Conservation (phyloP, 2,797 vertebrate genomes). For the Micropoecilia bifurca region DNA sequence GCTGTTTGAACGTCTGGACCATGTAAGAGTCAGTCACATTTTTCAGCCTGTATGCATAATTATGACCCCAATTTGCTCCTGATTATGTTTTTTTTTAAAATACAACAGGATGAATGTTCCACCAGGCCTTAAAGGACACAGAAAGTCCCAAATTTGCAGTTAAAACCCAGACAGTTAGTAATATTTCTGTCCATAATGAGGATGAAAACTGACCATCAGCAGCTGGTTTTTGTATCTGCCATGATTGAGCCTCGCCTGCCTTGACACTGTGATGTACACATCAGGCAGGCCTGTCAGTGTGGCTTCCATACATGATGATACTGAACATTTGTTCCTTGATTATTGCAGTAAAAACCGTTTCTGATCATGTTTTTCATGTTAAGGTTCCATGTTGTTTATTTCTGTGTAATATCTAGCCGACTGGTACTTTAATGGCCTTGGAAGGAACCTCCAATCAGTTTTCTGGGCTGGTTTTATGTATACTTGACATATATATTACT, state of each 20-base stretch:
- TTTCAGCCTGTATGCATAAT: not conserved
- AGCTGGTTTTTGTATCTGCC: slow-evolving; percentile 65
- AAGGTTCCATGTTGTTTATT: slow-evolving; percentile 23
- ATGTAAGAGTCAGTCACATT: not conserved
- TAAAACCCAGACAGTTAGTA: not conserved
- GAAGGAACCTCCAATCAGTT: slow-evolving; percentile 20
- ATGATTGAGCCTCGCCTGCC: slow-evolving; percentile 71
- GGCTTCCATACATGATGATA: slow-evolving; percentile 28
- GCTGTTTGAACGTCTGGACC: not conserved
- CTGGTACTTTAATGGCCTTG: slow-evolving; percentile 46
- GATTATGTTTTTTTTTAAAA: not conserved
- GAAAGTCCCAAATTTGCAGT: not conserved
- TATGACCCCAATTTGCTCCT: not conserved
- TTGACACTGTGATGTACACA: slow-evolving; percentile 65
- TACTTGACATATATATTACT: slow-evolving; percentile 40
- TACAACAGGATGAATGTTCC: not conserved
- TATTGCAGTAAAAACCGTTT: slow-evolving; percentile 33
- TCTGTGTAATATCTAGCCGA: slow-evolving; percentile 26
- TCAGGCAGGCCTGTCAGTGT: slow-evolving; percentile 34
- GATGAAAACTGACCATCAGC: slow-evolving; percentile 50
- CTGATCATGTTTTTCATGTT: slow-evolving; percentile 22
- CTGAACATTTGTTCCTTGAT: slow-evolving; percentile 22
- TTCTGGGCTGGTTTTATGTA: slow-evolving; percentile 7
- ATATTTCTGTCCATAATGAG: not conserved
- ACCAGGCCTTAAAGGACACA: not conserved